Evolutionary conservation across 2,888 invertebrate species (phyloP).

Genomic region (Epistrophella euchroma): DNA sequence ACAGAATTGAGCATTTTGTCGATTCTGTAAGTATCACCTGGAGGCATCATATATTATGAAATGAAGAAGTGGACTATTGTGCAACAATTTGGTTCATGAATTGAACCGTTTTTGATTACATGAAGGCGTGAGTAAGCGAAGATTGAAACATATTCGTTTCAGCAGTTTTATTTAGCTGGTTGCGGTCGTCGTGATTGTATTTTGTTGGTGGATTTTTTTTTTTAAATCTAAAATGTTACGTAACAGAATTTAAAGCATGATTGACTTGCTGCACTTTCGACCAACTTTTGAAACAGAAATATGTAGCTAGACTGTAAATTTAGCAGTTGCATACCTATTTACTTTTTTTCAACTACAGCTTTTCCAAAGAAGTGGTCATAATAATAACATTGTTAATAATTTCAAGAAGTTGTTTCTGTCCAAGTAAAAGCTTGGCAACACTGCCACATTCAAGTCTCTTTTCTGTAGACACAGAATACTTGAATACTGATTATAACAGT

Average conservation of each 20-base stretch:
- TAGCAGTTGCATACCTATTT: too few species aligned
- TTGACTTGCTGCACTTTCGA: conserved; percentile 15
- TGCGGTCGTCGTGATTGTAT: neutral
- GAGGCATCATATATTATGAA: conserved; percentile 55
- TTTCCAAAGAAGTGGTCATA: too few species aligned
- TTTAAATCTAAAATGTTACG: neutral
- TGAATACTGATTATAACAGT: too few species aligned
- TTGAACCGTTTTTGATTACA: conserved; percentile 75
- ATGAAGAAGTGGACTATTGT: conserved; percentile 72
- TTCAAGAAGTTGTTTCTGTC: too few species aligned
- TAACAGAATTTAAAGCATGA: neutral
- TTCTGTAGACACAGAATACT: too few species aligned
- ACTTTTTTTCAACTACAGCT: too few species aligned
- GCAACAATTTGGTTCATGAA: conserved; percentile 69
- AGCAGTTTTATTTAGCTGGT: neutral
- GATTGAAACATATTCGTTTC: conserved; percentile 63
- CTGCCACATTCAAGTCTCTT: too few species aligned
- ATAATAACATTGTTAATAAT: too few species aligned
- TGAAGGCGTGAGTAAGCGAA: conserved; percentile 63
- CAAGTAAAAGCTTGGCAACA: too few species aligned
- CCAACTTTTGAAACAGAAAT: neutral
- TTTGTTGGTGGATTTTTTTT: neutral
- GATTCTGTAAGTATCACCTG: conserved; percentile 71
- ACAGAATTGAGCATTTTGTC: conserved; percentile 70
- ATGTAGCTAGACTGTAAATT: too few species aligned